These are phyloP conservation scores for Hymenopus coronatus DNA, from an alignment of 2,888 invertebrate species.

Conservation along the genomic window DNA sequence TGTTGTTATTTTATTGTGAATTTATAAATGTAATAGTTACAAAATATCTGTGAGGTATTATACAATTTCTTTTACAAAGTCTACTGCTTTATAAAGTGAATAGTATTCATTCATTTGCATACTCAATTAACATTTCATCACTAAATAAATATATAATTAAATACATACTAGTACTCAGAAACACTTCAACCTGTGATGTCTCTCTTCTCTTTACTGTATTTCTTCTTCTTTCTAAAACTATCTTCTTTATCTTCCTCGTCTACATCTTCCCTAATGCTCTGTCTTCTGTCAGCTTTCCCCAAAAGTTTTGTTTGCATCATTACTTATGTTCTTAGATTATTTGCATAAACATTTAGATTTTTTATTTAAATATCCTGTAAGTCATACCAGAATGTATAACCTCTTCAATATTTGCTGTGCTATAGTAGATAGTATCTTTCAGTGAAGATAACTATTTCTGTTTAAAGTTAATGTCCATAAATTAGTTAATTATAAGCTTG, in stretches of 20 bases:
- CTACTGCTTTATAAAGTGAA: background rate
- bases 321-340: background rate
- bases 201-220: background rate
- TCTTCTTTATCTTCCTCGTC: background rate
- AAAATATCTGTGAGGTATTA: background rate
- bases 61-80: background rate
- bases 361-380: background rate
- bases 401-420: background rate
- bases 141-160: background rate
- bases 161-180: background rate
- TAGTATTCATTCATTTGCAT: background rate
- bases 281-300: background rate
- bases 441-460: background rate
- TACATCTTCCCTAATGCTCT: background rate
- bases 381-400: background rate
- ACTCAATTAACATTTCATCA: background rate
- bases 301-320: background rate
- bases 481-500: too few species aligned
- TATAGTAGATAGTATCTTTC: background rate
- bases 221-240: background rate
- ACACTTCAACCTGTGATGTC: background rate
- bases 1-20: too few species aligned
- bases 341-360: background rate
- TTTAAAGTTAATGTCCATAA: too few species aligned
- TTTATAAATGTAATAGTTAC: background rate